These are phyloP conservation scores for Luperina testacea DNA, from an alignment of 2,888 invertebrate species.

Conservation along the genomic window DNA sequence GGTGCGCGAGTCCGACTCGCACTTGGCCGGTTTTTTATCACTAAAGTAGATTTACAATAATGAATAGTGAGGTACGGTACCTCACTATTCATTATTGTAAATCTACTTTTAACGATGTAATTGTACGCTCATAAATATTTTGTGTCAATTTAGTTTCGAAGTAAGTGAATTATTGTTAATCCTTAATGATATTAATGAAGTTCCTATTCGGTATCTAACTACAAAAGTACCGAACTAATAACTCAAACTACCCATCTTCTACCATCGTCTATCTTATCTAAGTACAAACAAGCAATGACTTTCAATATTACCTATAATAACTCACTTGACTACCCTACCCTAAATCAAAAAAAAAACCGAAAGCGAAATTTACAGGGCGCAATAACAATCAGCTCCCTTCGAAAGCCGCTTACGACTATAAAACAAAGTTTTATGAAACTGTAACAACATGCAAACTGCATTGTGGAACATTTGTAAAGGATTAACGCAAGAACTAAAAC, in stretches of 20 bases:
- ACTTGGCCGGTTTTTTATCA: too few relatives aligned
- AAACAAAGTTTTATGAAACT: constrained; percentile 61
- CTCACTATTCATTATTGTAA: too few relatives aligned
- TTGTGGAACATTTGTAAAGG: constrained; percentile 71
- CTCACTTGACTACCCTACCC: neutral
- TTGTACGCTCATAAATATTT: too few relatives aligned
- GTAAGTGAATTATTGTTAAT: too few relatives aligned
- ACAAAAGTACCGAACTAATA: neutral
- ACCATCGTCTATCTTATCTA: neutral
- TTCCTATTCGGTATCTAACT: neutral
- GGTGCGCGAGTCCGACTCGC: too few relatives aligned
- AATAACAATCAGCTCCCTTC: constrained; percentile 6
- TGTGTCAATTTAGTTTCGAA: too few relatives aligned
- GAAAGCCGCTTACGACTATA: constrained; percentile 32
- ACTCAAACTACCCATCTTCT: neutral
- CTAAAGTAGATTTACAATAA: too few relatives aligned
- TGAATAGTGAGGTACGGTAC: too few relatives aligned
- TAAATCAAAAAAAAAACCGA: constrained; percentile 24
- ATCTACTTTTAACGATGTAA: too few relatives aligned
- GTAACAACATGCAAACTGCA: constrained; percentile 71
- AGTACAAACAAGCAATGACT: neutral
- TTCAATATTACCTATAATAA: neutral
- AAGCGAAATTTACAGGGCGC: constrained; percentile 21
- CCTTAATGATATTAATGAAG: too few relatives aligned
- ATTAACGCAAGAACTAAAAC: constrained; percentile 68